These are phyloP conservation scores for Xiphophorus couchianus DNA, from an alignment of 2,113 vertebrate species.

Conservation along the genomic window DNA sequence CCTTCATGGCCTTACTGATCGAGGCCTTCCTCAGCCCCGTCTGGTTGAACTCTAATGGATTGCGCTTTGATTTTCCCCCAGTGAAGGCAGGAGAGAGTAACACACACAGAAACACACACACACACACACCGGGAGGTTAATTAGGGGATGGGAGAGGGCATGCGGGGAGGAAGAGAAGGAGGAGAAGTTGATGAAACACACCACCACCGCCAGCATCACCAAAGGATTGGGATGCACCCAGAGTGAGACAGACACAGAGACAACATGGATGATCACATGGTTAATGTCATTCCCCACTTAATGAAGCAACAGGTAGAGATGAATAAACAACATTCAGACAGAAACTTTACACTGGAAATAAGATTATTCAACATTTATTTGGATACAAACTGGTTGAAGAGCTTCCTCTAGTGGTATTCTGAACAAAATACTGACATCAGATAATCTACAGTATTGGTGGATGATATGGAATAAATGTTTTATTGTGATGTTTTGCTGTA, in stretches of 20 bases:
- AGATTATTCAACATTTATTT: background rate
- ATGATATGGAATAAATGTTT: too few relatives aligned
- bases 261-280: slow-evolving; percentile 61
- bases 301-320: slow-evolving; percentile 28
- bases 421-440: background rate
- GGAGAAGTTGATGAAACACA: slow-evolving; percentile 19
- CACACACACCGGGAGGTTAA: slow-evolving; percentile 57
- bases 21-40: slow-evolving; percentile 91
- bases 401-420: background rate
- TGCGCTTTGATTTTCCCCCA: slow-evolving; percentile 87
- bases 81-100: slow-evolving; percentile 85
- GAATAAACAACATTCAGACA: slow-evolving; percentile 6
- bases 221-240: slow-evolving; percentile 10
- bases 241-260: slow-evolving; percentile 53
- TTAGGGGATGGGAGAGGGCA: slow-evolving; percentile 32
- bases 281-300: slow-evolving; percentile 44
- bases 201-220: slow-evolving; percentile 19
- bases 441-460: too few relatives aligned
- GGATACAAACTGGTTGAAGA: background rate
- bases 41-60: slow-evolving; percentile 95
- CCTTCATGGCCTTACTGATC: slow-evolving; percentile 93
- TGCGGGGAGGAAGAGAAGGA: slow-evolving; percentile 51
- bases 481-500: too few relatives aligned
- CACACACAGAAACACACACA: slow-evolving; percentile 41
- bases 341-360: background rate